Percentiles rank a stretch among this genome's conserved stretches.
Conservation (phyloP, 2,797 vertebrate species). For the Pogoniulus pusillus region DNA sequence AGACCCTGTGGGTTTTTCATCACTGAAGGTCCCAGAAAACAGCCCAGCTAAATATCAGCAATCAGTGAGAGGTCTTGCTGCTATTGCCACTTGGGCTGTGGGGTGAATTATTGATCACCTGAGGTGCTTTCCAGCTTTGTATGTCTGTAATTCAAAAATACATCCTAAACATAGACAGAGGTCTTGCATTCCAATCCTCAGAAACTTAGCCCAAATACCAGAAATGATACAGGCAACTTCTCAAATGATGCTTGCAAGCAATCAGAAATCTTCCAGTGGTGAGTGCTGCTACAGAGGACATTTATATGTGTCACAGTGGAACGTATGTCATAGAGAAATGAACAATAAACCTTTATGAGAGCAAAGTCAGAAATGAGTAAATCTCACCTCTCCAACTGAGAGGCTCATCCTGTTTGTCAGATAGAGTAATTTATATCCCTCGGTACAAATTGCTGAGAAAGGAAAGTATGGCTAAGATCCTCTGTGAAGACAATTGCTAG, state of each 20-base stretch:
- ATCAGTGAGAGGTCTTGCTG: neutral
- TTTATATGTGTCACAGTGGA: neutral
- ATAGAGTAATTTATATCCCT: neutral
- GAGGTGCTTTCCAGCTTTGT: neutral
- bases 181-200: neutral
- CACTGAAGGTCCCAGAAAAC: neutral
- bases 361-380: neutral
- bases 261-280: neutral
- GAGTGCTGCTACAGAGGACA: neutral
- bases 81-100: neutral
- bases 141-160: slow-evolving; percentile 6
- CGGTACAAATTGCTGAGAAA: neutral
- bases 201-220: neutral
- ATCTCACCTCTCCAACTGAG: neutral
- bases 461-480: neutral
- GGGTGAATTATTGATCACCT: neutral
- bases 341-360: neutral
- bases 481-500: neutral
- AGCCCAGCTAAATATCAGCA: neutral
- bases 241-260: neutral
- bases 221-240: neutral
- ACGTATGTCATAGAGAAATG: neutral
- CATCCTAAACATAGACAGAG: neutral
- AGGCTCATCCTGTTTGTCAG: neutral
- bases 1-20: neutral